These are phyloP conservation scores for Blastobasis lacticolella DNA, from an alignment of 2,888 invertebrate genomes.

Conservation along the genomic window DNA sequence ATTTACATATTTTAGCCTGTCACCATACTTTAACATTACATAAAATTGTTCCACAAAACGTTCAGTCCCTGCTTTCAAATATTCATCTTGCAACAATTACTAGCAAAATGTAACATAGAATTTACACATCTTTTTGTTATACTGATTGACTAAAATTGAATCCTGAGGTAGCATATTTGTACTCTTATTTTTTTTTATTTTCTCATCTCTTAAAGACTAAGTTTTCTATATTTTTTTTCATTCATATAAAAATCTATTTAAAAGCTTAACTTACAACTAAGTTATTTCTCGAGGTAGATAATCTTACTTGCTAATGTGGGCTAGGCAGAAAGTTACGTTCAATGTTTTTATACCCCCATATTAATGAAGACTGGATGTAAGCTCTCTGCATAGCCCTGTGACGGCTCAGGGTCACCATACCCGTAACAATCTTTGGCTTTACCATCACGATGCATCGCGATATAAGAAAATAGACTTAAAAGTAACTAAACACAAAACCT, in stretches of 20 bases:
- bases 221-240: constrained; percentile 50
- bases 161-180: constrained; percentile 74
- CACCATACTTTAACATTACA: constrained; percentile 12
- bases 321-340: constrained; percentile 43
- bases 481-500: constrained; percentile 28
- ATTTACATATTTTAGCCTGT: constrained; percentile 17
- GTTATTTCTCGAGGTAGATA: constrained; percentile 72
- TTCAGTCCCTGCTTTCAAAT: constrained; percentile 17
- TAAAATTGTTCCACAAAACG: constrained; percentile 24
- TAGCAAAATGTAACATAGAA: constrained; percentile 22
- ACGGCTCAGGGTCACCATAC: constrained; percentile 75
- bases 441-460: constrained; percentile 74
- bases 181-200: constrained; percentile 60
- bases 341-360: constrained; percentile 12
- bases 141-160: constrained; percentile 51
- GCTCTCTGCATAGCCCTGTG: constrained; percentile 51
- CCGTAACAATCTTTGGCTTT: constrained; percentile 75
- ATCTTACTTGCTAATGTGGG: constrained; percentile 54
- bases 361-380: constrained; percentile 29
- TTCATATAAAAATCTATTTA: constrained; percentile 72
- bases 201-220: constrained; percentile 49
- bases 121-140: constrained; percentile 23
- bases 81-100: constrained; percentile 20
- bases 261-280: constrained; percentile 60
- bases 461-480: constrained; percentile 37